Evolutionary conservation across 1,140 invertebrate species (phyloP).

Genomic region (Drosophila orena): DNA sequence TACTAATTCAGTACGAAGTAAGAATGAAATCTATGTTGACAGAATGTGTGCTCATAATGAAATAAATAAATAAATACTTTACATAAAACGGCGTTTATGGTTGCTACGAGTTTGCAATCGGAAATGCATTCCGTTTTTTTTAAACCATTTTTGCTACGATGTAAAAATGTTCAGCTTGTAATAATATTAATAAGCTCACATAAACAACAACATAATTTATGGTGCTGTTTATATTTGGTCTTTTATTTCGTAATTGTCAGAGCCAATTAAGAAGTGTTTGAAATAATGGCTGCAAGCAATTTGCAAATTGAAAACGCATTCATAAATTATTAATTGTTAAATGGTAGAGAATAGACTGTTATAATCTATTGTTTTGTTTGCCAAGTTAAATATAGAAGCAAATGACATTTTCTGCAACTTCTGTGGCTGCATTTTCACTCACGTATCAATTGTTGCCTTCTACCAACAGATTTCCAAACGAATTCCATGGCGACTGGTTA

Average conservation of each 20-base stretch:
- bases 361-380: not conserved
- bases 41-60: not conserved
- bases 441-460: slow-evolving; percentile 14
- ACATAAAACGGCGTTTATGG: not conserved
- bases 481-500: slow-evolving; percentile 26
- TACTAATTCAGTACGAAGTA: not conserved
- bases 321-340: not conserved
- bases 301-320: not conserved
- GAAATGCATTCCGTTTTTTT: not conserved
- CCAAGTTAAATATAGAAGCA: too few relatives aligned
- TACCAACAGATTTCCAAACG: slow-evolving; percentile 15
- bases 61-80: too few relatives aligned
- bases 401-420: too few relatives aligned
- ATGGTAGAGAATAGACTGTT: not conserved
- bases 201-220: not conserved
- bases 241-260: not conserved
- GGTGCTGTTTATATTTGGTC: too few relatives aligned
- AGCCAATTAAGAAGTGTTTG: not conserved
- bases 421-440: slow-evolving; percentile 1
- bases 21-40: too few relatives aligned
- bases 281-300: not conserved
- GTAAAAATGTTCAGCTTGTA: too few relatives aligned
- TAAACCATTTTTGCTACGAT: not conserved
- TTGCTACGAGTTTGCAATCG: not conserved
- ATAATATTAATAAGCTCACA: not conserved